These are phyloP conservation scores for Liopterus haemorrhoidalis DNA, from an alignment of 2,888 invertebrate genomes.

Conservation along the genomic window DNA sequence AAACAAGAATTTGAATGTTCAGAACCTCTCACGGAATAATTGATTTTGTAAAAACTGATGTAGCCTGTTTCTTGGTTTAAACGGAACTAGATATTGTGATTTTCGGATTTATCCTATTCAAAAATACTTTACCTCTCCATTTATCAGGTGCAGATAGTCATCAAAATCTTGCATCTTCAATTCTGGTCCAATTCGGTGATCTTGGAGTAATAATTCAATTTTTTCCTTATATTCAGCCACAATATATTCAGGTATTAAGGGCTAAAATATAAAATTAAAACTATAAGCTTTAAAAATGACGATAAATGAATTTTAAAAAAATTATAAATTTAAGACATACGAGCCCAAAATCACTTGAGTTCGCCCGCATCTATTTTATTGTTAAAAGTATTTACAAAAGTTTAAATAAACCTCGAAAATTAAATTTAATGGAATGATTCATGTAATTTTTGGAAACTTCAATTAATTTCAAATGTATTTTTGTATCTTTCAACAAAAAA, in stretches of 20 bases:
- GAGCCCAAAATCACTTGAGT: too few species aligned
- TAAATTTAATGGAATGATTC: too few species aligned
- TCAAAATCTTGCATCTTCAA: constrained; percentile 71
- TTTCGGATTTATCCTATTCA: too few species aligned
- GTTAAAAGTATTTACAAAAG: too few species aligned
- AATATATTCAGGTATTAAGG: constrained; percentile 66
- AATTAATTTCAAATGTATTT: too few species aligned
- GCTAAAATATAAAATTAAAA: constrained; percentile 48
- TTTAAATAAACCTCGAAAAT: too few species aligned
- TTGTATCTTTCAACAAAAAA: too few species aligned
- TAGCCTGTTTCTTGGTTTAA: too few species aligned
- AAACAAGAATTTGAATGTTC: constrained; percentile 3
- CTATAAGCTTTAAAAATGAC: neutral
- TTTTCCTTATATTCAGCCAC: constrained; percentile 56
- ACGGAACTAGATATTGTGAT: too few species aligned
- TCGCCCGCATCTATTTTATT: too few species aligned
- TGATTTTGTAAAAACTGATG: neutral
- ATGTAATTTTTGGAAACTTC: too few species aligned
- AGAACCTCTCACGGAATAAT: neutral
- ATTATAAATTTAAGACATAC: too few species aligned
- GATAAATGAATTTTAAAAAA: constrained; percentile 2
- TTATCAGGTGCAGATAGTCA: constrained; percentile 68
- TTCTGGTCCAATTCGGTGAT: constrained; percentile 69
- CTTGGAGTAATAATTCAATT: constrained; percentile 60
- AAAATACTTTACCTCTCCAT: constrained; percentile 56